A percentile compares a stretch with the other conserved stretches of the same genome.
Conservation (phyloP, 2,888 invertebrate species). For the Euphydryas editha region DNA sequence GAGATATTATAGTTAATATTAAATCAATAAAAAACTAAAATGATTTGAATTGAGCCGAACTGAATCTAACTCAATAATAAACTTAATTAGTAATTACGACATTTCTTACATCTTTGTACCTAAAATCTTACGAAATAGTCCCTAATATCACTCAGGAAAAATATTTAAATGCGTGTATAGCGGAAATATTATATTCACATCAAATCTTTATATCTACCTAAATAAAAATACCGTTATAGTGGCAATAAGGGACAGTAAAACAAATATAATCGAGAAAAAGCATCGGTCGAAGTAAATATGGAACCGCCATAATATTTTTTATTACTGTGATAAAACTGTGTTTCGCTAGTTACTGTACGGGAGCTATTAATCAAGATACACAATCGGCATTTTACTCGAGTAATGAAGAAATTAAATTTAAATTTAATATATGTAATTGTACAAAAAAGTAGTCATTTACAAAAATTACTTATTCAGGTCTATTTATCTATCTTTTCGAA, state of each 20-base stretch:
- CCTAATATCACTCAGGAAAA: not conserved
- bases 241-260: constrained; percentile 50
- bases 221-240: constrained; percentile 44
- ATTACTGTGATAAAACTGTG: constrained; percentile 54
- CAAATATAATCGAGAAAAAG: constrained; percentile 50
- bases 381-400: constrained; percentile 20
- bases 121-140: not conserved
- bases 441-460: too few relatives aligned
- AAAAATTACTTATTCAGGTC: too few relatives aligned
- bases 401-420: constrained; percentile 5
- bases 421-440: not conserved
- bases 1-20: not conserved
- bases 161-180: not conserved
- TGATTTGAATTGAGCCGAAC: too few relatives aligned
- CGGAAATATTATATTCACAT: not conserved
- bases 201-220: constrained; percentile 16
- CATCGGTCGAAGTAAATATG: constrained; percentile 53
- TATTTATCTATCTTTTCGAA: too few relatives aligned
- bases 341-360: constrained; percentile 36
- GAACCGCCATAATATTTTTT: constrained; percentile 54
- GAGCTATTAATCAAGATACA: constrained; percentile 34
- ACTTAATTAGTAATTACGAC: too few relatives aligned
- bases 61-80: too few relatives aligned
- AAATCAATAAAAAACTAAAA: not conserved
- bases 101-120: too few relatives aligned